Percentiles rank a stretch among this genome's conserved stretches.
Evolutionary conservation across 2,888 invertebrate species (phyloP).

Genomic region (Metallyticus violacea): DNA sequence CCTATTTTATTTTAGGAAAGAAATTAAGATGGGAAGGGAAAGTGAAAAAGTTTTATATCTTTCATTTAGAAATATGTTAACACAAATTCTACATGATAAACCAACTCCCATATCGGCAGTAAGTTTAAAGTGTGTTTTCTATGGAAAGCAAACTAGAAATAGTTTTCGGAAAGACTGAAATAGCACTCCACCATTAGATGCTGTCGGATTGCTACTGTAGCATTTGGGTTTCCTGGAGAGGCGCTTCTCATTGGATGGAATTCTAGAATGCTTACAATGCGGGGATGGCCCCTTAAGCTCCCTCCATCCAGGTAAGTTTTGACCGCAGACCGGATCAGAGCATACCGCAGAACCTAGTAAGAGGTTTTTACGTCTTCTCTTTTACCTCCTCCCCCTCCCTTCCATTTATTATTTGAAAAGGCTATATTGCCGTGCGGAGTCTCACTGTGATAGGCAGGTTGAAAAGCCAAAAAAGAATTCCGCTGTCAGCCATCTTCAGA

Average conservation of each 20-base stretch:
- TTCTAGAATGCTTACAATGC: not conserved
- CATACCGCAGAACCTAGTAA: not conserved
- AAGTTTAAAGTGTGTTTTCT: not conserved
- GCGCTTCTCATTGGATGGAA: not conserved
- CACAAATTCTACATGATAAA: no score
- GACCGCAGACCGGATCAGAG: not conserved
- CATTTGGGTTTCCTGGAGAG: not conserved
- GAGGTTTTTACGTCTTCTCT: not conserved
- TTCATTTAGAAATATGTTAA: no score
- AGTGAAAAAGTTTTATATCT: no score
- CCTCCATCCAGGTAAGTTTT: not conserved
- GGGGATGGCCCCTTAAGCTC: not conserved
- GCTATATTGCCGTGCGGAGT: not conserved
- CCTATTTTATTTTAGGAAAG: no score
- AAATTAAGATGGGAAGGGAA: no score
- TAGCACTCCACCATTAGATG: not conserved
- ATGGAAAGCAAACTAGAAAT: not conserved
- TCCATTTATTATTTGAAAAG: not conserved
- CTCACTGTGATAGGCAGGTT: not conserved
- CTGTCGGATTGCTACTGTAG: not conserved
- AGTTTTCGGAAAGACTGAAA: not conserved
- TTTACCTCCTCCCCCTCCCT: not conserved
- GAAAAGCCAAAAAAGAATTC: not conserved
- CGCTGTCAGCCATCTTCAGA: not conserved
- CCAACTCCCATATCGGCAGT: no score